Base-by-base conservation (phyloP, 2,888 invertebrate species). In the Notocelia uddmanniana region DNA sequence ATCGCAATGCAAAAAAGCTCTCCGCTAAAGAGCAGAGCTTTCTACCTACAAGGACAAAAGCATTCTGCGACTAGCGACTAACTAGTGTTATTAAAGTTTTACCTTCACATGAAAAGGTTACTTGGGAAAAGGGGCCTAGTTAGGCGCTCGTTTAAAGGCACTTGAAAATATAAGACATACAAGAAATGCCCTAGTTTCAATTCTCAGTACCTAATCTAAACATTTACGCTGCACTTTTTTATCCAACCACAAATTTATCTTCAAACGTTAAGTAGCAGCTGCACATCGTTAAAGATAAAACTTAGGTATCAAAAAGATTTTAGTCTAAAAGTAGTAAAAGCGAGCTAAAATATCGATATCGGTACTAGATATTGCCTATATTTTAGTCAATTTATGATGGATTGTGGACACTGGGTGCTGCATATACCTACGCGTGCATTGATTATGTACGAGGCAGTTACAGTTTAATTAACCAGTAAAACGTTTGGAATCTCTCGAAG, bases 11-110 rank as follows among this genome's bases (percentile, higher is more conserved):
- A 62, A 62, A 67, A 69, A 68, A 62, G 59, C 59, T 70, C 66
- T 67, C 60, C 23, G 55, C 67, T 72, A 72, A 72, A 55, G 72
- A 72, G 72, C 72, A 57, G 48, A 48, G 55, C 67, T 68, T 68
- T 62, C 5, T 34, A 34, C 55, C 5, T 34, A 34, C 55, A 55
- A 45, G 68, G 55, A 54, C 67, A 60, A 72, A 59, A 62, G 55
- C 50, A 55, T 67, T 67, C n/a, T 21, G 68, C 23, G 23, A 18
- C 48, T 21, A n/a, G n/a, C n/a, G n/a, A n/a, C n/a, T n/a, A n/a
- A 62, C 62, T 57, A 37, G 37, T 62, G 54, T 54, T 62, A 71
- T 71, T 60, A 60, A 67, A 60, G 66, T 67, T 71, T 45, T 31
- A 67, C 21, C 21, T 64, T 54, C 3, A 19, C 19, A 37, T 34